Percentiles rank a stretch among this genome's conserved stretches.
Evolutionary conservation across 2,888 invertebrate genomes (phyloP).

Genomic region (Phragmatobia fuliginosa): DNA sequence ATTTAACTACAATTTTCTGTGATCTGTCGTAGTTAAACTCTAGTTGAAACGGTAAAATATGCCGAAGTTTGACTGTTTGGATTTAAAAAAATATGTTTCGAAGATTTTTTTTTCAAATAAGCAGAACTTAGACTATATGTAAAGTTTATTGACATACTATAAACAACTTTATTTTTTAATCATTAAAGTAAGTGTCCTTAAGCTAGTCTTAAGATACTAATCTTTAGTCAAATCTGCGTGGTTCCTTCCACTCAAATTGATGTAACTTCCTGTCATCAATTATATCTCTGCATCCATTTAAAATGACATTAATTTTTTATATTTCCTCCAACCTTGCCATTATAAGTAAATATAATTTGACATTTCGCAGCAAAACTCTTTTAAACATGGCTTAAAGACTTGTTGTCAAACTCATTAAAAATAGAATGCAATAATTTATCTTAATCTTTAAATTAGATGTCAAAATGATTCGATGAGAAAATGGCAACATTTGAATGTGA

Average conservation of each 20-base stretch:
- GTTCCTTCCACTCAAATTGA: not conserved
- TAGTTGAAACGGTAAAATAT: too few species aligned
- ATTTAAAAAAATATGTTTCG: not conserved
- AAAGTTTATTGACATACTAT: not conserved
- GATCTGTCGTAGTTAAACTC: too few species aligned
- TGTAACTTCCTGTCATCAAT: not conserved
- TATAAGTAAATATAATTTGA: not conserved
- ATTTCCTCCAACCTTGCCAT: constrained; percentile 2
- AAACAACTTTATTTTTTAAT: not conserved
- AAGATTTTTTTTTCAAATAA: not conserved
- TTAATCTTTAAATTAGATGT: not conserved
- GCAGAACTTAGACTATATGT: too few species aligned
- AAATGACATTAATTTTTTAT: not conserved
- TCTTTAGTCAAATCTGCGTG: not conserved
- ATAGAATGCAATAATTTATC: not conserved
- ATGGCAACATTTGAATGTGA: not conserved
- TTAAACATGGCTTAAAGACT: not conserved
- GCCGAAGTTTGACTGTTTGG: too few species aligned
- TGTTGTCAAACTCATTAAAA: not conserved
- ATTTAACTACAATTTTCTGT: too few species aligned
- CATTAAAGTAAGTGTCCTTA: not conserved
- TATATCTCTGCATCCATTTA: not conserved
- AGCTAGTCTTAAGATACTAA: not conserved
- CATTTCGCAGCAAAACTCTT: not conserved
- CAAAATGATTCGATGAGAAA: constrained; percentile 1